Evolutionary conservation across 1,140 invertebrate genomes (phyloP).

Genomic region (Macrocentrus cingulum): DNA sequence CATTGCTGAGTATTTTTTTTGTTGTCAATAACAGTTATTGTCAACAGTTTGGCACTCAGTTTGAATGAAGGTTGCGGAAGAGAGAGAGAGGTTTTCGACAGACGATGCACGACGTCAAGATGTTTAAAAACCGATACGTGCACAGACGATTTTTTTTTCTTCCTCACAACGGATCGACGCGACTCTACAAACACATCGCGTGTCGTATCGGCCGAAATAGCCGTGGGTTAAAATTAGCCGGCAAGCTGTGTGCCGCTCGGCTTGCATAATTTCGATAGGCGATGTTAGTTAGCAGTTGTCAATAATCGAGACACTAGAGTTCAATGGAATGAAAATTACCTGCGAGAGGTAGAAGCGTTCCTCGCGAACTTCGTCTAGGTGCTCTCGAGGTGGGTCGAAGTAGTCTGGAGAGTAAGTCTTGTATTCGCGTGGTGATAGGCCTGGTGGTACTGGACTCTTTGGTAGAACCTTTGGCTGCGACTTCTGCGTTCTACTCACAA

Average conservation of each 20-base stretch:
- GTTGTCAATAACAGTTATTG: too few species aligned
- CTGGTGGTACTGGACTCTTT: constrained; percentile 51
- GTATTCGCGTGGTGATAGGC: constrained; percentile 36
- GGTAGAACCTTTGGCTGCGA: constrained; percentile 43
- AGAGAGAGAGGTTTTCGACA: constrained; percentile 29
- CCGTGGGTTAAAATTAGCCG: constrained; percentile 20
- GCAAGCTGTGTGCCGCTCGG: constrained; percentile 12
- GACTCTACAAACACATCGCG: constrained; percentile 12
- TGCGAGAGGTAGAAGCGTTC: constrained; percentile 53
- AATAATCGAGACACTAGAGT: too few species aligned
- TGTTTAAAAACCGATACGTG: constrained; percentile 4
- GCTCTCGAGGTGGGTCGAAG: constrained; percentile 44
- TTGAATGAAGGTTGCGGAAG: too few species aligned
- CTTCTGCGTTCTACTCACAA: constrained; percentile 37
- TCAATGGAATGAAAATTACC: constrained; percentile 43
- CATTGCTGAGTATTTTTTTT: too few species aligned
- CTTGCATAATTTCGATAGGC: constrained; percentile 18
- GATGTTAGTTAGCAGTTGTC: background rate
- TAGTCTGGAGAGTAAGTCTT: constrained; percentile 36
- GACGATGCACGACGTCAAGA: too few species aligned
- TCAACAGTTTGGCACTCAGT: too few species aligned
- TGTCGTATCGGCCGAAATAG: constrained; percentile 25
- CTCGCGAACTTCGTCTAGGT: constrained; percentile 53
- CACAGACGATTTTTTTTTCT: constrained; percentile 14
- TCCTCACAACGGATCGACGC: constrained; percentile 2